Conservation (phyloP, 2,797 vertebrate species). For the Odontamblyopus rebecca region DNA sequence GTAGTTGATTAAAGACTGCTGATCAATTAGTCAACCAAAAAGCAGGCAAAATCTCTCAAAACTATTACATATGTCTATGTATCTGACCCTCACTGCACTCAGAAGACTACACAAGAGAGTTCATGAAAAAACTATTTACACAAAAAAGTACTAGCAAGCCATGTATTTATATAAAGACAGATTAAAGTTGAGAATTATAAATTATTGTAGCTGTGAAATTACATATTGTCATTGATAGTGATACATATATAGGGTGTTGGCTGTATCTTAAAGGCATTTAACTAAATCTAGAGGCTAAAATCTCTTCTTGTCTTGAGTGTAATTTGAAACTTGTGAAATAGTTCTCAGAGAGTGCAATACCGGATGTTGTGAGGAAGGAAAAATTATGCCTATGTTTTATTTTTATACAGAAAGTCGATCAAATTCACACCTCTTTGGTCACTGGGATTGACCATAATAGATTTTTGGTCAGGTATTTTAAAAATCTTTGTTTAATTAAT, state of each 20-base stretch:
- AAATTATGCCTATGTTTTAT: not conserved
- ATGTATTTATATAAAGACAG: no score
- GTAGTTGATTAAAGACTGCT: no score
- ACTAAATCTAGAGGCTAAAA: not conserved
- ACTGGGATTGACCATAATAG: not conserved
- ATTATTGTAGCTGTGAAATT: not conserved
- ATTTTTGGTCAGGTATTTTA: no score
- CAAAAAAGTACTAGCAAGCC: no score
- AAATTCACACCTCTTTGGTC: not conserved
- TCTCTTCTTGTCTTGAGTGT: not conserved
- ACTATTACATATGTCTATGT: no score
- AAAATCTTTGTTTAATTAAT: no score
- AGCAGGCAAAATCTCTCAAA: no score
- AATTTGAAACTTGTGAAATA: constrained; percentile 6
- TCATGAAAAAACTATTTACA: no score
- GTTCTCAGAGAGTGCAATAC: not conserved
- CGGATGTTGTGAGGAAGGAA: constrained; percentile 3
- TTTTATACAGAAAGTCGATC: not conserved
- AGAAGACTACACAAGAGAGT: no score
- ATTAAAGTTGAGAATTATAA: no score
- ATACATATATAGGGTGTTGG: not conserved
- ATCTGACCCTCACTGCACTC: no score
- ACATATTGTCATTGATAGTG: not conserved
- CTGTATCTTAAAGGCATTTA: not conserved
- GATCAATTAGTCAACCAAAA: no score